phyloP scores from a whole-genome alignment of 2,888 invertebrate genomes.

The Acanthosoma haemorrhoidale region DNA sequence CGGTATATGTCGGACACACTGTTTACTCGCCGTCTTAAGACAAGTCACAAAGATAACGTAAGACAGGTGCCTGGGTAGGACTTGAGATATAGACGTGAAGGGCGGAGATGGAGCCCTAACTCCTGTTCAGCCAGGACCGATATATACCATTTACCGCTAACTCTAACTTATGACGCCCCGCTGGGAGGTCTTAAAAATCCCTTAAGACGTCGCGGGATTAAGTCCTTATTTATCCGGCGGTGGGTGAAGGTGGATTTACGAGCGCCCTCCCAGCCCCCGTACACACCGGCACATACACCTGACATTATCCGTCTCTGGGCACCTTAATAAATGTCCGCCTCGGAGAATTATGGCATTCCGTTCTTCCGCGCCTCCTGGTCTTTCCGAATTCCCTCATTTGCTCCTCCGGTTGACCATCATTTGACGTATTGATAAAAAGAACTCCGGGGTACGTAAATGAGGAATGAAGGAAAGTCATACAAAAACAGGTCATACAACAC shows the following conservation, averaged over 20 bases:
- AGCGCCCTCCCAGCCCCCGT: background rate
- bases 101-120: background rate
- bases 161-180: constrained; percentile 22
- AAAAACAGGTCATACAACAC: too few species aligned
- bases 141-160: constrained; percentile 19
- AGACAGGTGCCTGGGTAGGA: too few species aligned
- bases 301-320: background rate
- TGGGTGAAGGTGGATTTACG: constrained; percentile 8
- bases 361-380: too few species aligned
- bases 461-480: too few species aligned
- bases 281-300: background rate
- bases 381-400: too few species aligned
- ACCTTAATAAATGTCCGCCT: constrained; percentile 6
- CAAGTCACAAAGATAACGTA: background rate
- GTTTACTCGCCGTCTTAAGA: too few species aligned
- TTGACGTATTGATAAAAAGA: too few species aligned
- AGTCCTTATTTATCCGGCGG: constrained; percentile 19
- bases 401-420: too few species aligned
- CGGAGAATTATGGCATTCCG: background rate
- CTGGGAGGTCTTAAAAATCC: constrained; percentile 21
- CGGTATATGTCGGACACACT: too few species aligned
- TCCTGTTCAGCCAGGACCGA: background rate
- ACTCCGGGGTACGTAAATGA: too few species aligned
- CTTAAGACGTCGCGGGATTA: constrained; percentile 22
- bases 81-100: background rate